Evolutionary conservation across 2,888 invertebrate species (phyloP), one percentile per base, ranked within the genome.

Genomic region (Cephus pygmeus): DNA sequence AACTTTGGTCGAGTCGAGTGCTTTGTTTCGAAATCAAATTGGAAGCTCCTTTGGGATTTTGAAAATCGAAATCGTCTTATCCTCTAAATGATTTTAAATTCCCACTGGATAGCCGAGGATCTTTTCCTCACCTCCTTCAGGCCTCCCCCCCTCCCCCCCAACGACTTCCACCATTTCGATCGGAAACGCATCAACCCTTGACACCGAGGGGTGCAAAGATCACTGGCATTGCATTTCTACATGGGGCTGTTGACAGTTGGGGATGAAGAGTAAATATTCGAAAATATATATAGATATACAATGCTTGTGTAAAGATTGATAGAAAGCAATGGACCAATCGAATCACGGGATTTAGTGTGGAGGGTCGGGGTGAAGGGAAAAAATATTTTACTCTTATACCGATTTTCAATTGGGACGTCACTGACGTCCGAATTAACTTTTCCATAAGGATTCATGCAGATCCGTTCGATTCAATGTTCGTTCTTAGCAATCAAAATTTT

Each of bases 101-200:
- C 74, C 34, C 35, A 23, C 2, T 1, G 74, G 30, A 35, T 34
- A 71, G 15, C 11, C 74, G 9, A 74, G 0, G 23, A 74, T 3
- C n/a, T 74, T 23, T 3, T 71, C 1, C 11, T 12, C 71, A 33
- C 3, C 31, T 30, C 30, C 0, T 71, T 71, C 71, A 4, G 69
- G 0, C 69, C 12, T 1, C 1, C 40, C 4, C 40, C 30, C 6
- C 4, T 12, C 71, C 76, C 75, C 81, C 79, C 80, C 80, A 78
- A 80, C 81, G 77, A 79, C 76, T 77, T 80, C 81, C 83, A 80
- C 79, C 83, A 85, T 31, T 33, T 71, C 33, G 86, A 87, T 88
- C 85, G 86, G 82, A 84, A 85, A 86, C 84, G 81, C 86, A 88
- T 87, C 84, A 85, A 83, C 81, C 79, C 78, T 79, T 79, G 79